Conservation (phyloP, 2,888 invertebrate genomes). For the Noctua pronuba region DNA sequence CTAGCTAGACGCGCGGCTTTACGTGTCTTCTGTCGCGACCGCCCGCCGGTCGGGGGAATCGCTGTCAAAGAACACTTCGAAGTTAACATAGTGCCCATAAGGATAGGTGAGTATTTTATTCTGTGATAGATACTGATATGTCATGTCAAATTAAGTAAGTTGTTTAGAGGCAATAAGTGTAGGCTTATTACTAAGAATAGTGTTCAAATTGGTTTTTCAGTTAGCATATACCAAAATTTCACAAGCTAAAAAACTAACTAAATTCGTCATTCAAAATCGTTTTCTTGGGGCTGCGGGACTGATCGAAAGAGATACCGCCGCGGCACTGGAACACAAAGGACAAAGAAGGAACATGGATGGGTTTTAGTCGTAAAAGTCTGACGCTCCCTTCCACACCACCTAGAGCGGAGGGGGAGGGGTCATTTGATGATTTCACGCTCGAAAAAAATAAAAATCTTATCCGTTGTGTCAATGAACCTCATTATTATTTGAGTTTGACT, state of each 20-base stretch:
- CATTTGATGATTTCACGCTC: no score
- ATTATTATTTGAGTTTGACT: not conserved
- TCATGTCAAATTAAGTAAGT: not conserved
- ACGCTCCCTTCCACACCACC: no score
- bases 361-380: no score
- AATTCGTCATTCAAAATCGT: no score
- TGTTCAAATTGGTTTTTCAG: not conserved
- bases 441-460: no score
- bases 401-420: no score
- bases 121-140: not conserved
- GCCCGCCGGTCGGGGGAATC: conserved; percentile 99
- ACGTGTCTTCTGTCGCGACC: conserved; percentile 98
- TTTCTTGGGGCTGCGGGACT: no score
- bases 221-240: no score
- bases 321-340: no score
- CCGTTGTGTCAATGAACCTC: no score
- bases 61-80: conserved; percentile 99
- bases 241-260: not conserved
- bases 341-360: no score
- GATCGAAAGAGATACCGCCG: no score
- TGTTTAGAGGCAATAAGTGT: not conserved
- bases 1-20: conserved; percentile 97
- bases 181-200: not conserved
- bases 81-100: conserved; percentile 98
- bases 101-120: conserved; percentile 92